Conservation (phyloP, 1,140 invertebrate species). For the Solenopsis fugax region DNA sequence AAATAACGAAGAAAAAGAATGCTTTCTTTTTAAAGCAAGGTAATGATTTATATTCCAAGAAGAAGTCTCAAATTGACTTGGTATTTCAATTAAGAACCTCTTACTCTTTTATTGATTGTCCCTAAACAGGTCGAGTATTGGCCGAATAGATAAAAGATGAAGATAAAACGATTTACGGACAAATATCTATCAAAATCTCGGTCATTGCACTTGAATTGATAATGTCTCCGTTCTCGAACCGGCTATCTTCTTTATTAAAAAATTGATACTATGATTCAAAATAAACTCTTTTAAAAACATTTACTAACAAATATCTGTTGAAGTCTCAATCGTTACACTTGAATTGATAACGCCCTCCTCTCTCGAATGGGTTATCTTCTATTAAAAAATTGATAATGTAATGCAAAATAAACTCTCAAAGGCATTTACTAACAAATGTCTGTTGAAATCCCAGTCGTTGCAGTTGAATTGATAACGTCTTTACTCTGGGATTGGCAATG, state of each 20-base stretch:
- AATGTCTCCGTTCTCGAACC: background rate
- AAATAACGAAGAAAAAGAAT: background rate
- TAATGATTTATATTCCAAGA: slow-evolving; percentile 23
- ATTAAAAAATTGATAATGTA: background rate
- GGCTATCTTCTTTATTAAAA: background rate
- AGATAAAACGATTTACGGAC: background rate
- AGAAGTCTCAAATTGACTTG: background rate
- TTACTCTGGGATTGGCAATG: too few relatives aligned
- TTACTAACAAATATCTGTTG: too few relatives aligned
- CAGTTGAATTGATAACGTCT: too few relatives aligned
- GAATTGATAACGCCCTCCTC: too few relatives aligned
- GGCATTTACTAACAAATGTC: background rate
- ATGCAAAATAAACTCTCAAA: background rate
- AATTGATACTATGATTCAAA: background rate
- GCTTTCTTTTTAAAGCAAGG: background rate
- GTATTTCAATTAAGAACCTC: slow-evolving; percentile 16
- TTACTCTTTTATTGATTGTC: slow-evolving; percentile 14
- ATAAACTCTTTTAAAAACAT: background rate
- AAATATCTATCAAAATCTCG: slow-evolving; percentile 12
- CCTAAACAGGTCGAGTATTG: background rate
- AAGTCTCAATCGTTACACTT: too few relatives aligned
- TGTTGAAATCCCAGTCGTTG: too few relatives aligned
- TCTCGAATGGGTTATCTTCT: background rate
- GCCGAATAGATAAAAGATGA: slow-evolving; percentile 14
- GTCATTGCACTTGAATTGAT: background rate